Conservation (phyloP, 2,888 invertebrate species). For the Aspidapion aeneum region DNA sequence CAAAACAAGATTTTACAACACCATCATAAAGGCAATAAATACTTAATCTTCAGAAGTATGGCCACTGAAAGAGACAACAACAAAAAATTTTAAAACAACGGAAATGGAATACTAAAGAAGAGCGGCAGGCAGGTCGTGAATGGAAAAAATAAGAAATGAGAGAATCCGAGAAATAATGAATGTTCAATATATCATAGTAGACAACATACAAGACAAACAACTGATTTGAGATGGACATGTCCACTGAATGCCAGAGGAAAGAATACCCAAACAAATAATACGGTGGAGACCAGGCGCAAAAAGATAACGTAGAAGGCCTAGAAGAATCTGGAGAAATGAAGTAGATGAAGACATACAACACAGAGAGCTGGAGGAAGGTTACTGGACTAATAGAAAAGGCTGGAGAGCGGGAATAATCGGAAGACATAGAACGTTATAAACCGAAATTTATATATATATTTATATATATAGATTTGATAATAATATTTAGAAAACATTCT, state of each 20-base stretch:
- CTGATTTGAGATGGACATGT: not conserved
- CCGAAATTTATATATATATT: slow-evolving; percentile 1
- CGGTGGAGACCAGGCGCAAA: no score
- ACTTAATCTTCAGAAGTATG: not conserved
- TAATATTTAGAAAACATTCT: no score
- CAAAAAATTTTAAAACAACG: not conserved
- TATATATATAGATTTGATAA: not conserved
- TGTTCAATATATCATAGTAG: not conserved
- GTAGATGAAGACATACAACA: not conserved
- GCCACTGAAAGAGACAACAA: not conserved
- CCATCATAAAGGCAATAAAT: not conserved
- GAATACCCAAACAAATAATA: no score
- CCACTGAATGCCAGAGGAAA: no score
- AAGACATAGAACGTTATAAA: slow-evolving; percentile 3
- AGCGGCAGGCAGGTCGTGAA: not conserved
- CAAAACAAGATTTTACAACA: not conserved
- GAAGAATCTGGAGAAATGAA: not conserved
- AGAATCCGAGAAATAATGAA: no score
- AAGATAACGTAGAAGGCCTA: not conserved
- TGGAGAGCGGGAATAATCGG: slow-evolving; percentile 3
- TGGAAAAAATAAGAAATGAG: not conserved
- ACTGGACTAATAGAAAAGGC: not conserved
- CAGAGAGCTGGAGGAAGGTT: not conserved
- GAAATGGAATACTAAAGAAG: not conserved
- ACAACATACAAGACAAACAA: not conserved